These are phyloP conservation scores for Listrodromus nycthemerus DNA, from an alignment of 2,888 invertebrate genomes.

Conservation along the genomic window DNA sequence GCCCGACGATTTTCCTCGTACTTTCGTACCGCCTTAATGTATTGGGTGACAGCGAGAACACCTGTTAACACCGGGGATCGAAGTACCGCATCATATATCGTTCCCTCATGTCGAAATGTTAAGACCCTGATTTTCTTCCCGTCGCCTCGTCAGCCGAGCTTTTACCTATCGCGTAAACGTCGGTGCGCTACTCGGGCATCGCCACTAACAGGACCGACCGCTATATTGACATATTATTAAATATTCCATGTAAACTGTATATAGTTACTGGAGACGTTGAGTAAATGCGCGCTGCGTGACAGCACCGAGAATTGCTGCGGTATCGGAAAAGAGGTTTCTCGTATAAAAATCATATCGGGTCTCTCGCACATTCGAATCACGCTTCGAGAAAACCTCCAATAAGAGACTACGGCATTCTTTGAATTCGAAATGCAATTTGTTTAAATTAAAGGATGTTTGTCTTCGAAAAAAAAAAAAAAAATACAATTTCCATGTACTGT, in stretches of 20 bases:
- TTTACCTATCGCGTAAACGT: slow-evolving; percentile 9
- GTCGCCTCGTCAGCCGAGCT: slow-evolving; percentile 29
- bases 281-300: neutral
- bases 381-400: neutral
- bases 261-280: slow-evolving; percentile 15
- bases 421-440: neutral
- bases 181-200: slow-evolving; percentile 15
- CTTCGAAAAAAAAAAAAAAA: neutral
- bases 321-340: slow-evolving; percentile 9
- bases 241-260: slow-evolving; percentile 1
- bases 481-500: no score
- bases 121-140: slow-evolving; percentile 26
- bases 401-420: neutral
- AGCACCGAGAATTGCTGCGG: neutral
- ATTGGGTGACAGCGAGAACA: neutral
- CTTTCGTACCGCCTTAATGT: slow-evolving; percentile 1
- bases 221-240: slow-evolving; percentile 53
- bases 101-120: slow-evolving; percentile 15
- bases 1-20: neutral
- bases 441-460: neutral
- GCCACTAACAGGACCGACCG: slow-evolving; percentile 6
- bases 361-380: slow-evolving; percentile 8
- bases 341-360: neutral
- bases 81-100: neutral
- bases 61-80: neutral